Evolutionary conservation across 2,113 vertebrate species (phyloP).

Genomic region (Turdus rufiventris): DNA sequence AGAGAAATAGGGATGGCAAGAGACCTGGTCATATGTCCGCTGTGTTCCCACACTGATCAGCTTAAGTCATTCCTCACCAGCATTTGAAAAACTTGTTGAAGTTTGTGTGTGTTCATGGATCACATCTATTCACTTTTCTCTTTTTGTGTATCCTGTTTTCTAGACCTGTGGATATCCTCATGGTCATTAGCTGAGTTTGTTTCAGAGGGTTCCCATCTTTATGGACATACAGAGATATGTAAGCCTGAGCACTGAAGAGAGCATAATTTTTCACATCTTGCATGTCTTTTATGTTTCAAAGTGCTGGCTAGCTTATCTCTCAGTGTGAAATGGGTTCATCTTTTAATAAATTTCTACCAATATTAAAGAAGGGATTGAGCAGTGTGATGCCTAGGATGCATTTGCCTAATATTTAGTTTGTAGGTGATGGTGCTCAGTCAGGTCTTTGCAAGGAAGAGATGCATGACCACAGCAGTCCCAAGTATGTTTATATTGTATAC

Average conservation of each 20-base stretch:
- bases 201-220: neutral
- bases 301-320: neutral
- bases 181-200: neutral
- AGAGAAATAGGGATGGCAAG: neutral
- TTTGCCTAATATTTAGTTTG: neutral
- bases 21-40: neutral
- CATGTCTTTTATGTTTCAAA: neutral
- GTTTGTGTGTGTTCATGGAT: neutral
- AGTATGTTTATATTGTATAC: neutral
- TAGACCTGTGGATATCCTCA: neutral
- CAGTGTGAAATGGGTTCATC: neutral
- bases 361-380: neutral
- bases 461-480: neutral
- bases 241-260: neutral
- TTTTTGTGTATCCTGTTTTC: neutral
- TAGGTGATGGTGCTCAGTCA: neutral
- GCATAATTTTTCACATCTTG: neutral
- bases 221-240: neutral
- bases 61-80: neutral
- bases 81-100: neutral
- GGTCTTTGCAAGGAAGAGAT: neutral
- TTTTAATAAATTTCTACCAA: neutral
- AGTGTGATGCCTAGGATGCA: neutral
- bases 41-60: neutral
- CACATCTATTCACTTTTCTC: rapidly evolving